Conservation (phyloP, 2,797 vertebrate genomes). For the Ctenopoma kingsleyae region DNA sequence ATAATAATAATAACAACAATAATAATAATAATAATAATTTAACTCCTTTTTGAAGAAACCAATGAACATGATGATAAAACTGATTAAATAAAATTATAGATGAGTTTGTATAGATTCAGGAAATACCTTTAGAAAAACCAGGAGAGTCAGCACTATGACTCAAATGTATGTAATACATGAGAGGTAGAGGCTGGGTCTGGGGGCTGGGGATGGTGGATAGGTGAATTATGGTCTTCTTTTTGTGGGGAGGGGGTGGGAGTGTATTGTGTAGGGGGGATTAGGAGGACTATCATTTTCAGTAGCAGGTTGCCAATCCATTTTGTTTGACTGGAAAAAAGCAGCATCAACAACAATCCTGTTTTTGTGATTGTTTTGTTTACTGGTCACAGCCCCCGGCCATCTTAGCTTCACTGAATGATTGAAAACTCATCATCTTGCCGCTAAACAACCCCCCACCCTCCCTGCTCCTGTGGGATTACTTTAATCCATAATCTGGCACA, state of each 20-base stretch:
- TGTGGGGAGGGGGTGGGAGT: neutral
- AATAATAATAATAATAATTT: too few species aligned
- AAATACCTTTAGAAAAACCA: too few species aligned
- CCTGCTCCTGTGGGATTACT: conserved; percentile 73
- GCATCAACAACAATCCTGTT: conserved; percentile 61
- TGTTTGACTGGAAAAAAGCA: conserved; percentile 35
- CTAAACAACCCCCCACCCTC: conserved; percentile 20
- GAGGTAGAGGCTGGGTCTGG: too few species aligned
- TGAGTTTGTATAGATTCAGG: too few species aligned
- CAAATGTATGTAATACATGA: too few species aligned
- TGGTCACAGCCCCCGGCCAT: conserved; percentile 17
- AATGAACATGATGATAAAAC: too few species aligned
- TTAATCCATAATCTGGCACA: conserved; percentile 82
- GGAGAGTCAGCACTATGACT: too few species aligned
- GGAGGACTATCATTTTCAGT: conserved; percentile 39
- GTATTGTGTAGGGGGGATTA: conserved; percentile 47
- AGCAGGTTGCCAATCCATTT: conserved; percentile 43
- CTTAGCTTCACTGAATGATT: conserved; percentile 59
- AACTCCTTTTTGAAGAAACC: too few species aligned
- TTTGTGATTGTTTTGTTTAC: conserved; percentile 60
- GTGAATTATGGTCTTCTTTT: neutral
- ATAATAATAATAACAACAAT: too few species aligned
- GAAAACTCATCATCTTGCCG: conserved; percentile 45
- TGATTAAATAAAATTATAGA: too few species aligned
- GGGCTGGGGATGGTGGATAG: neutral